Percentiles rank a stretch among this genome's conserved stretches.
phyloP scores from a whole-genome alignment of 37 sponge, comb jelly and placozoan species.

The Tethya wilhelma region DNA sequence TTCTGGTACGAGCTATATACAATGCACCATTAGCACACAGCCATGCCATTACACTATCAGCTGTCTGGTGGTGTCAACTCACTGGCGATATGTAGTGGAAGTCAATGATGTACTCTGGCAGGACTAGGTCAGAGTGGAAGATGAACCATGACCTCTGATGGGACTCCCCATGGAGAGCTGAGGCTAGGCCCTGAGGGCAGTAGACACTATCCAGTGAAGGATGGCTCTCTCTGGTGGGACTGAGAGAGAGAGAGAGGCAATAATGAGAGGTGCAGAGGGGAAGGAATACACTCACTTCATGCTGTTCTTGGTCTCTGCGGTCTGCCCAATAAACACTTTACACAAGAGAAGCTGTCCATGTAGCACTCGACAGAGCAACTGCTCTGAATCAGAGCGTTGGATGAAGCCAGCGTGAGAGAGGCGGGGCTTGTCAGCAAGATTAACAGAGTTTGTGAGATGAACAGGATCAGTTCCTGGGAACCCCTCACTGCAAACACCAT shows the following conservation, averaged over 20 bases:
- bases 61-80: neutral
- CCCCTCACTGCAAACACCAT: slow-evolving; percentile 8
- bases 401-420: slow-evolving; percentile 10
- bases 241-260: too few species aligned
- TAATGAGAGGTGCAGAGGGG: neutral
- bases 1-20: too few species aligned
- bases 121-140: slow-evolving; percentile 50
- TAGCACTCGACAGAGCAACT: slow-evolving; percentile 4
- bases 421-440: slow-evolving; percentile 44
- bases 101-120: slow-evolving; percentile 75
- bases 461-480: slow-evolving; percentile 9
- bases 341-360: slow-evolving; percentile 71
- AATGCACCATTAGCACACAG: neutral
- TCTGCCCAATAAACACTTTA: slow-evolving; percentile 63
- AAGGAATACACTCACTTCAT: slow-evolving; percentile 8
- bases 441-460: slow-evolving; percentile 62
- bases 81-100: slow-evolving; percentile 15
- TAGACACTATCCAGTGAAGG: slow-evolving; percentile 12
- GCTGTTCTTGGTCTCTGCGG: neutral
- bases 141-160: slow-evolving; percentile 59
- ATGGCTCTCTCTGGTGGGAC: neutral
- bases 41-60: neutral
- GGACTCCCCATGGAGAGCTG: neutral
- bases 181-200: neutral
- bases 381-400: slow-evolving; percentile 11